Evolutionary conservation across 1,140 invertebrate genomes (phyloP).

Genomic region (Agrilus planipennis): DNA sequence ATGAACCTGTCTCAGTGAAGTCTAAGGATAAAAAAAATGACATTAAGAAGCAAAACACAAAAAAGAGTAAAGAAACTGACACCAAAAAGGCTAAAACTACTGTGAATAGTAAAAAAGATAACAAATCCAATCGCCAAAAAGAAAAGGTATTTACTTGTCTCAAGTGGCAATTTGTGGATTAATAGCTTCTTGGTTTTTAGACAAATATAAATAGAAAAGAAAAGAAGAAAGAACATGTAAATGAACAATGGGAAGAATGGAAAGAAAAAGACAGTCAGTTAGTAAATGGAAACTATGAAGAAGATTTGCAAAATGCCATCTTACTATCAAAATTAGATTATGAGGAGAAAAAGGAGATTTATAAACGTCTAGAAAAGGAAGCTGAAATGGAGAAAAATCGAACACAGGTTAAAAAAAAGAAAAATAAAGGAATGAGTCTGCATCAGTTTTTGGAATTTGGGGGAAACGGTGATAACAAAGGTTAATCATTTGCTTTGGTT

Average conservation of each 20-base stretch:
- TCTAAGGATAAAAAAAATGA: slow-evolving; percentile 30
- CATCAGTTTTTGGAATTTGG: slow-evolving; percentile 43
- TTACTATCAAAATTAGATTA: slow-evolving; percentile 55
- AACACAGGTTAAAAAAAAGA: slow-evolving; percentile 44
- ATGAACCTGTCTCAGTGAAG: slow-evolving; percentile 31
- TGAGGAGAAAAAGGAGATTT: slow-evolving; percentile 50
- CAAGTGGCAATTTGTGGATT: neutral
- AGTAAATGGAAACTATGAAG: slow-evolving; percentile 50
- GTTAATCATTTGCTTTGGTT: no score
- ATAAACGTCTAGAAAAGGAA: slow-evolving; percentile 36
- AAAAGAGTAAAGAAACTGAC: slow-evolving; percentile 6
- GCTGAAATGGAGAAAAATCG: slow-evolving; percentile 30
- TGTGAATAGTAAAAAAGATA: neutral
- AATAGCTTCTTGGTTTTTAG: slow-evolving; percentile 2
- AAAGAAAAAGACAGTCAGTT: slow-evolving; percentile 47
- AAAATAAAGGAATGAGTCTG: slow-evolving; percentile 53
- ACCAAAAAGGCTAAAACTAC: slow-evolving; percentile 1
- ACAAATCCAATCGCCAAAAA: slow-evolving; percentile 8
- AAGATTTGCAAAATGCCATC: slow-evolving; percentile 53
- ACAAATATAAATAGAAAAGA: slow-evolving; percentile 32
- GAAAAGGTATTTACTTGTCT: slow-evolving; percentile 10
- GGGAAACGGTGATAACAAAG: no score
- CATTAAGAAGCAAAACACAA: slow-evolving; percentile 16
- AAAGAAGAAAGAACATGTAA: slow-evolving; percentile 29
- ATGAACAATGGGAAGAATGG: slow-evolving; percentile 46